A percentile compares a stretch with the other conserved stretches of the same genome.
These are phyloP conservation scores for Cotesia glomerata DNA, from an alignment of 1,140 invertebrate genomes.

Conservation along the genomic window DNA sequence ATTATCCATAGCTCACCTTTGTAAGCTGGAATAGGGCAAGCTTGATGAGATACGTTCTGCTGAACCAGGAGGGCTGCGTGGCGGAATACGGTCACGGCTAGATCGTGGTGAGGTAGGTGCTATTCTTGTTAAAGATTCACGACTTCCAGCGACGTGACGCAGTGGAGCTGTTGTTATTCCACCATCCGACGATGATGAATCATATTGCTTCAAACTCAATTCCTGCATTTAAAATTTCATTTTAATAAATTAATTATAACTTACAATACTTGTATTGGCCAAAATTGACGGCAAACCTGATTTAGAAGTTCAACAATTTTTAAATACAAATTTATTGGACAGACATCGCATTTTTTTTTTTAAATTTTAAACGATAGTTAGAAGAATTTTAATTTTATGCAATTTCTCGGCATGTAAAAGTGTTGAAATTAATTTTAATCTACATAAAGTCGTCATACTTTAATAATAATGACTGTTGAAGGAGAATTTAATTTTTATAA, in stretches of 20 bases:
- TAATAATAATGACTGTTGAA: too few relatives aligned
- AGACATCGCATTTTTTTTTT: too few relatives aligned
- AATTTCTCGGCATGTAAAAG: too few relatives aligned
- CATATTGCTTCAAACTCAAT: constrained; percentile 56
- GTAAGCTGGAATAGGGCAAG: constrained; percentile 58
- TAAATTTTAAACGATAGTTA: too few relatives aligned
- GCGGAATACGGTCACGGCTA: constrained; percentile 51
- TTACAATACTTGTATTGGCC: too few relatives aligned
- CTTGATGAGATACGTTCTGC: constrained; percentile 53
- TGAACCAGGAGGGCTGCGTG: constrained; percentile 55
- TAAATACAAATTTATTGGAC: too few relatives aligned
- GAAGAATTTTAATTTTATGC: too few relatives aligned
- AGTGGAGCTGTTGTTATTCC: constrained; percentile 48
- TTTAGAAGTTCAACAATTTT: too few relatives aligned
- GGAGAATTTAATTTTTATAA: too few relatives aligned
- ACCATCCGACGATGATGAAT: constrained; percentile 54
- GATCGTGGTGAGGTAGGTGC: constrained; percentile 55
- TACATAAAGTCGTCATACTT: too few relatives aligned
- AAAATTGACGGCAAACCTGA: too few relatives aligned
- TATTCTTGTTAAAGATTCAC: constrained; percentile 57
- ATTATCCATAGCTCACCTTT: constrained; percentile 48
- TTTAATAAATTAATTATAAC: neutral
- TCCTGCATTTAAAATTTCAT: constrained; percentile 43
- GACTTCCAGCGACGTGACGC: constrained; percentile 57
- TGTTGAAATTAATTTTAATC: too few relatives aligned